Conservation (phyloP, 2,888 invertebrate species). For the Cryptocheilus praepositus region DNA sequence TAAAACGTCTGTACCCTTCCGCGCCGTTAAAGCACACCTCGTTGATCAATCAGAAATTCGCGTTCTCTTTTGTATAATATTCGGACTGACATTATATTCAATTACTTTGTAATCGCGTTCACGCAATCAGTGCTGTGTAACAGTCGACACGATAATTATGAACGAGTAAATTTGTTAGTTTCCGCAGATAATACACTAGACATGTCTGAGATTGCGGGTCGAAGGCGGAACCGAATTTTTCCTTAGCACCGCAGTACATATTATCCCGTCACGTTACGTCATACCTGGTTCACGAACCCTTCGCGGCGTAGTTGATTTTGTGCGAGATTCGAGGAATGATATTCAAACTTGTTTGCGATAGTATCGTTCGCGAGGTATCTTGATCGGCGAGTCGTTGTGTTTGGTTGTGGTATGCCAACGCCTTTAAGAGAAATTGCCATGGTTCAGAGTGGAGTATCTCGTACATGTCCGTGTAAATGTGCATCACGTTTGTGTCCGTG, state of each 20-base stretch:
- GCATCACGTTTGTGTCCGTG: slow-evolving; percentile 1
- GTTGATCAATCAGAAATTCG: background rate
- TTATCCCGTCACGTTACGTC: background rate
- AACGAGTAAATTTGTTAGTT: too few relatives aligned
- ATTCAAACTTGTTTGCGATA: slow-evolving; percentile 45
- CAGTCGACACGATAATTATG: too few relatives aligned
- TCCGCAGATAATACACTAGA: background rate
- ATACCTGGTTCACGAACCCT: too few relatives aligned
- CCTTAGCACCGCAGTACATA: background rate
- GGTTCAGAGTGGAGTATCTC: slow-evolving; percentile 24
- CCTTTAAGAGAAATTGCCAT: slow-evolving; percentile 47
- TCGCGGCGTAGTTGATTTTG: slow-evolving; percentile 17
- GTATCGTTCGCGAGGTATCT: slow-evolving; percentile 34
- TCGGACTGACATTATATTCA: too few relatives aligned
- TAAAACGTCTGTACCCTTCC: background rate
- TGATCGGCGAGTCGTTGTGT: slow-evolving; percentile 40
- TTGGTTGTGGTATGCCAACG: slow-evolving; percentile 39
- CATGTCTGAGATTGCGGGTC: background rate
- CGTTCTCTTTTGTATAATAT: background rate
- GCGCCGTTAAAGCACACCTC: too few relatives aligned
- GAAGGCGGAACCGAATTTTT: too few relatives aligned
- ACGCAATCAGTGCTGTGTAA: too few relatives aligned
- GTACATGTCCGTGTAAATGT: background rate
- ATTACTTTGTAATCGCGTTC: too few relatives aligned
- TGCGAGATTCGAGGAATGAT: slow-evolving; percentile 26